Evolutionary conservation across 1,140 invertebrate genomes (phyloP).

Genomic region (Phthorimaea operculella): DNA sequence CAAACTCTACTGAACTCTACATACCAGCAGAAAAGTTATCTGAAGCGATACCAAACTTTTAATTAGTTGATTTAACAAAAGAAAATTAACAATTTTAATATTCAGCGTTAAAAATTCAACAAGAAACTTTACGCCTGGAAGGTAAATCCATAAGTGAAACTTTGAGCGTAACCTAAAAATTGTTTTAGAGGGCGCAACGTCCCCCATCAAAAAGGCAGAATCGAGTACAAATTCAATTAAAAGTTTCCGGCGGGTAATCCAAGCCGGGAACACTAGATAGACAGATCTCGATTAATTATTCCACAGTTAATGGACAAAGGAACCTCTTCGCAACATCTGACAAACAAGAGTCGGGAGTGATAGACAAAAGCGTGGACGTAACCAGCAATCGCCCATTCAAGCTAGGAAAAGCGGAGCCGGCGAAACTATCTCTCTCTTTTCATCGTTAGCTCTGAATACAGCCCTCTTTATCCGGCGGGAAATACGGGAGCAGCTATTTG

Average conservation of each 20-base stretch:
- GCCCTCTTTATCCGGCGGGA: constrained; percentile 46
- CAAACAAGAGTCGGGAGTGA: constrained; percentile 44
- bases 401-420: constrained; percentile 27
- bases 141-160: constrained; percentile 38
- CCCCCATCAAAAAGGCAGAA: constrained; percentile 58
- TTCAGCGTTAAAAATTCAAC: not conserved
- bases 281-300: constrained; percentile 61
- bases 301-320: constrained; percentile 47
- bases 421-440: constrained; percentile 41
- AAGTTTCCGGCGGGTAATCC: constrained; percentile 52
- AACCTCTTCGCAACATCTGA: constrained; percentile 40
- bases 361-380: constrained; percentile 54
- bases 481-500: constrained; percentile 56
- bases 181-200: constrained; percentile 39
- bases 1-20: no score
- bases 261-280: constrained; percentile 41
- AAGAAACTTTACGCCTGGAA: constrained; percentile 11
- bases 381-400: constrained; percentile 53
- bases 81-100: not conserved
- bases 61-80: no score
- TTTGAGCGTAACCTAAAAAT: constrained; percentile 46
- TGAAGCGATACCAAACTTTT: no score
- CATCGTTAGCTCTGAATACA: constrained; percentile 33
- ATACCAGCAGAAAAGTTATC: no score
- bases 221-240: constrained; percentile 62